Conservation (phyloP, 2,888 invertebrate species). For the Amblyteles armatorius region DNA sequence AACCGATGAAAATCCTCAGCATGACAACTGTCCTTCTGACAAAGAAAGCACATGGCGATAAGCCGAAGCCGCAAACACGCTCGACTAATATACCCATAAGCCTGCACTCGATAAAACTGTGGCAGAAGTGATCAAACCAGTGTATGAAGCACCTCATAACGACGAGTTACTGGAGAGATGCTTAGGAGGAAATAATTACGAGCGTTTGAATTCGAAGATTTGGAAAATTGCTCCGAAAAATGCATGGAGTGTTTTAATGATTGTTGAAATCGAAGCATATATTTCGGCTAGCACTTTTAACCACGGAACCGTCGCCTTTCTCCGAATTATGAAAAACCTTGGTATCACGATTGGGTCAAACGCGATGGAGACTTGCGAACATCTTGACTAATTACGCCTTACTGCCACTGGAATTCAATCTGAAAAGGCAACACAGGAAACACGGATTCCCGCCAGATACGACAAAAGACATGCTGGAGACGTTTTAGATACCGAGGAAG, state of each 20-base stretch:
- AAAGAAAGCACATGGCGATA: no score
- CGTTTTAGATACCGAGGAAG: no score
- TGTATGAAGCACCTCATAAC: no score
- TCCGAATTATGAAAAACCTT: slow-evolving; percentile 32
- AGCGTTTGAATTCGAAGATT: neutral
- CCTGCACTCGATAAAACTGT: no score
- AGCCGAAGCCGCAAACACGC: no score
- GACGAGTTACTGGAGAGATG: neutral
- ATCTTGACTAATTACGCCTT: slow-evolving; percentile 23
- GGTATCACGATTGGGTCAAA: slow-evolving; percentile 24
- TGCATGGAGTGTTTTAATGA: neutral
- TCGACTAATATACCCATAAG: no score
- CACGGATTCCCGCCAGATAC: neutral
- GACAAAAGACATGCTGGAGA: neutral
- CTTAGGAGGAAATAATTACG: slow-evolving; percentile 40
- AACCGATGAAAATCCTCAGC: no score
- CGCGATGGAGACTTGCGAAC: slow-evolving; percentile 26
- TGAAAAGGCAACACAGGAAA: neutral
- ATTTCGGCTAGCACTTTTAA: slow-evolving; percentile 24
- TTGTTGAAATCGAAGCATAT: slow-evolving; percentile 22
- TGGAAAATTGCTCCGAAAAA: slow-evolving; percentile 33
- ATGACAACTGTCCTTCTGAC: no score
- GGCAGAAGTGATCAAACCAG: no score
- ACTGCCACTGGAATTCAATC: slow-evolving; percentile 18
- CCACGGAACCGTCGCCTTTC: slow-evolving; percentile 18